Conservation (phyloP, 2,797 vertebrate genomes). For the Thunnus albacares region DNA sequence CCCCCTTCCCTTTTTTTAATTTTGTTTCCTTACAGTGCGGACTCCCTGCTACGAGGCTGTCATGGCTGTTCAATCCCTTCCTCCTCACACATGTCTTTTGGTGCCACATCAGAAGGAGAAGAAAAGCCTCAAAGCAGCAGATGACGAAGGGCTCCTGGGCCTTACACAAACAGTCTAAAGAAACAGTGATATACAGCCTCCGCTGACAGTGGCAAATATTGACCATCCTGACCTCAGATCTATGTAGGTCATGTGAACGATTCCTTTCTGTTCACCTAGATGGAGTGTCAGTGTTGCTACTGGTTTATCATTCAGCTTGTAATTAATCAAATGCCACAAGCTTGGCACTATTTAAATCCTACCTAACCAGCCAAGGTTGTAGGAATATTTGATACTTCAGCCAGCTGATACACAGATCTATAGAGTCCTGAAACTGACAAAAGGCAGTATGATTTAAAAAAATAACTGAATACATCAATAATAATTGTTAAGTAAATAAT, state of each 20-base stretch:
- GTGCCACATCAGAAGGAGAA: not conserved
- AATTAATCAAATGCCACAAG: constrained; percentile 3
- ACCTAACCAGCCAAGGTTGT: not conserved
- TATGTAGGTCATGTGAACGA: constrained; percentile 16
- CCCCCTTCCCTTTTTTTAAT: not conserved
- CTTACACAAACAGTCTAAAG: not conserved
- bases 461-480: not conserved
- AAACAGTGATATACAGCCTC: not conserved
- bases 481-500: too few relatives aligned
- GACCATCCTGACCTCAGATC: constrained; percentile 34
- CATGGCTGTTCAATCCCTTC: constrained; percentile 17
- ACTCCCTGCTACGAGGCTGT: constrained; percentile 10
- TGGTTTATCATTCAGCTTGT: constrained; percentile 9
- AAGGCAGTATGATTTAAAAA: not conserved
- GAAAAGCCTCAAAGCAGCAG: not conserved
- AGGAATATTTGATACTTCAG: not conserved
- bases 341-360: constrained; percentile 18
- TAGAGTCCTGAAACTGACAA: not conserved
- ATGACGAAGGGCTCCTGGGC: not conserved
- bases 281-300: constrained; percentile 13
- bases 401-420: not conserved
- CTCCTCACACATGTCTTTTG: constrained; percentile 1
- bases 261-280: constrained; percentile 10
- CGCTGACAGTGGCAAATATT: not conserved
- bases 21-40: not conserved